Evolutionary conservation across 2,797 vertebrate genomes (phyloP).

Genomic region (Liparis tanakae): DNA sequence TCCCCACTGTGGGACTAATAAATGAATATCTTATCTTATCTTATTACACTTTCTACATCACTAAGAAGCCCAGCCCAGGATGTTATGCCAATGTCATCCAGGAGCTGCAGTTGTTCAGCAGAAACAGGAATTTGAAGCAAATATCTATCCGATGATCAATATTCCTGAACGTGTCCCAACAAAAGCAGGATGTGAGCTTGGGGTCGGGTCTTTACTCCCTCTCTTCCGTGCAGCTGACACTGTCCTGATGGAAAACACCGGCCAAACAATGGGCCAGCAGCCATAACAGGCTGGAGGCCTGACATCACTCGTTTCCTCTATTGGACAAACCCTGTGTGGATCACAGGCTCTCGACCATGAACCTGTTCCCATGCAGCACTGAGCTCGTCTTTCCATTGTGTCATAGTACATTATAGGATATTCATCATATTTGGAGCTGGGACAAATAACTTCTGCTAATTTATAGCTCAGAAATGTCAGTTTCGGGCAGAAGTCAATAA

Average conservation of each 20-base stretch:
- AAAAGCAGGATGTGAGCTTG: conserved; percentile 83
- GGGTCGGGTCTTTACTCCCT: conserved; percentile 55
- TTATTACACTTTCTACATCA: not conserved
- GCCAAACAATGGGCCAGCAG: conserved; percentile 69
- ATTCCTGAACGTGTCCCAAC: conserved; percentile 76
- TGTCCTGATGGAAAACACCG: conserved; percentile 62
- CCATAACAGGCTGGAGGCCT: conserved; percentile 47
- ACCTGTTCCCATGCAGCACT: conserved; percentile 2
- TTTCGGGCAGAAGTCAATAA: not conserved
- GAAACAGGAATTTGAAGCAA: conserved; percentile 69
- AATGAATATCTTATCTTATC: no score
- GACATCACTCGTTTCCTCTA: conserved; percentile 74
- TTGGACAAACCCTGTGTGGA: conserved; percentile 44
- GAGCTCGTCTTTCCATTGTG: not conserved
- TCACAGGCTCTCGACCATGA: conserved; percentile 39
- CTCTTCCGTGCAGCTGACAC: conserved; percentile 54
- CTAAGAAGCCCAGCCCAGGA: not conserved
- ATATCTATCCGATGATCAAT: conserved; percentile 75
- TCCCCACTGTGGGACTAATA: no score
- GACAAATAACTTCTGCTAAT: not conserved
- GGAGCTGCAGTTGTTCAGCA: conserved; percentile 45
- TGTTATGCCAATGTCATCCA: not conserved
- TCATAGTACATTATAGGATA: not conserved
- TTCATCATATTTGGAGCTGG: not conserved
- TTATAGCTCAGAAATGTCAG: not conserved